Conservation (phyloP, 2,797 vertebrate genomes). For the Ctenochaetus hawaiiensis region DNA sequence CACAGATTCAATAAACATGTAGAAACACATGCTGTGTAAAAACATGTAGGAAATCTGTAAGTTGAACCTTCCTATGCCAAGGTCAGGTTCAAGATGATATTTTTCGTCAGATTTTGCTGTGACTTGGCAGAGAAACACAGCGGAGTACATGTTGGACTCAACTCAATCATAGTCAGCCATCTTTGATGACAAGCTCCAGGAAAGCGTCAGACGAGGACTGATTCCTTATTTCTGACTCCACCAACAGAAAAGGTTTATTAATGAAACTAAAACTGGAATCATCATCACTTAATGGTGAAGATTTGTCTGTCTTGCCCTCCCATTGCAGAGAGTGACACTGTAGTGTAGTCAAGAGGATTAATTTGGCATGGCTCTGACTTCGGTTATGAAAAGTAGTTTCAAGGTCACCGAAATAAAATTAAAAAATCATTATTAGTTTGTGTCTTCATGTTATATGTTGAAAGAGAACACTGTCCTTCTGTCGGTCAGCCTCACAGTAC, state of each 20-base stretch:
- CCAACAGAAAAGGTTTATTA: background rate
- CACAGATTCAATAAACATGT: slow-evolving; percentile 18
- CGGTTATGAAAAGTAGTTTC: background rate
- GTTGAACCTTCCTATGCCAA: background rate
- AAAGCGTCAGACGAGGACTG: background rate
- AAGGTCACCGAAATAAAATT: background rate
- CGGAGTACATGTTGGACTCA: background rate
- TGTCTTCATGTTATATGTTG: background rate
- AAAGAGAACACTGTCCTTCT: background rate
- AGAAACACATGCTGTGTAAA: background rate
- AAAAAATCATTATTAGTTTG: background rate
- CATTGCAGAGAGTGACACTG: background rate
- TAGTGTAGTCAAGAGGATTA: too few relatives aligned
- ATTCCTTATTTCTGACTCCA: background rate
- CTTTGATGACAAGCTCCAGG: background rate
- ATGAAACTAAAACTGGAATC: background rate
- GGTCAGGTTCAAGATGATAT: background rate
- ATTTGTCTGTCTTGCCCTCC: background rate
- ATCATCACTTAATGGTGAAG: background rate
- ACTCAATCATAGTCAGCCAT: background rate
- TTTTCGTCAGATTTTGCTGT: background rate
- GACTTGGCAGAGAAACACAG: background rate
- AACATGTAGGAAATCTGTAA: background rate
- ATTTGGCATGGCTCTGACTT: background rate
- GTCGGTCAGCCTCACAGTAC: background rate